Percentiles rank a stretch among this genome's conserved stretches.
Evolutionary conservation across 2,797 vertebrate genomes (phyloP).

Genomic region (Sebastes hopkinsi): DNA sequence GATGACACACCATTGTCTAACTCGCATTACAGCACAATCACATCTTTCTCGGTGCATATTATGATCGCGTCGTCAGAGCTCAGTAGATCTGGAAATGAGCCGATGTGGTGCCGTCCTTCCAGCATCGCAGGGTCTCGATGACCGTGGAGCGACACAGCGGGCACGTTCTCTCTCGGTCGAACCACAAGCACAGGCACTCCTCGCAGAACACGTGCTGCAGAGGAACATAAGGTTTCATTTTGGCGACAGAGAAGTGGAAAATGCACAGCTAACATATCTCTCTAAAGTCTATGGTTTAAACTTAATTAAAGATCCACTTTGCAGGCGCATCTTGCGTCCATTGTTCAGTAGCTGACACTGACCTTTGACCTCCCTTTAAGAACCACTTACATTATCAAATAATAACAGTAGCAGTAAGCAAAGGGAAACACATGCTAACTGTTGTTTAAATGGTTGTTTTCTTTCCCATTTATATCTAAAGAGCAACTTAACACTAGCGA

Average conservation of each 20-base stretch:
- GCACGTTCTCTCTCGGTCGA: conserved; percentile 94
- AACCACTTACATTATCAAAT: neutral
- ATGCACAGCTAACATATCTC: neutral
- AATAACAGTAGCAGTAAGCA: neutral
- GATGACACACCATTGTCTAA: neutral
- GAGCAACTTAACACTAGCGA: neutral
- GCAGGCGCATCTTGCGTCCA: neutral
- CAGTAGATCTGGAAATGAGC: conserved; percentile 98
- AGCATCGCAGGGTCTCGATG: conserved; percentile 91
- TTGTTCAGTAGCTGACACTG: neutral
- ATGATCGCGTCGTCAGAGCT: neutral
- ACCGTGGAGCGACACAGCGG: conserved; percentile 93
- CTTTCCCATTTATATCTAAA: neutral
- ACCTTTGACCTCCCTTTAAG: neutral
- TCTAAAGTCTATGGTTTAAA: neutral
- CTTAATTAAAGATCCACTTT: neutral
- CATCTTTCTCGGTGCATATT: neutral
- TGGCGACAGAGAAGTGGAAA: neutral
- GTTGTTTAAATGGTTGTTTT: neutral
- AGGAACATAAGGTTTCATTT: conserved; percentile 11
- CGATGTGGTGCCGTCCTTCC: conserved; percentile 97
- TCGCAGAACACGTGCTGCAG: conserved; percentile 97
- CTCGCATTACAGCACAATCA: neutral
- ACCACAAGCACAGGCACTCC: conserved; percentile 97
- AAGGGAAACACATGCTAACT: neutral